These are phyloP conservation scores for Periphyllus acericola DNA, from an alignment of 2,888 invertebrate species.

Conservation along the genomic window DNA sequence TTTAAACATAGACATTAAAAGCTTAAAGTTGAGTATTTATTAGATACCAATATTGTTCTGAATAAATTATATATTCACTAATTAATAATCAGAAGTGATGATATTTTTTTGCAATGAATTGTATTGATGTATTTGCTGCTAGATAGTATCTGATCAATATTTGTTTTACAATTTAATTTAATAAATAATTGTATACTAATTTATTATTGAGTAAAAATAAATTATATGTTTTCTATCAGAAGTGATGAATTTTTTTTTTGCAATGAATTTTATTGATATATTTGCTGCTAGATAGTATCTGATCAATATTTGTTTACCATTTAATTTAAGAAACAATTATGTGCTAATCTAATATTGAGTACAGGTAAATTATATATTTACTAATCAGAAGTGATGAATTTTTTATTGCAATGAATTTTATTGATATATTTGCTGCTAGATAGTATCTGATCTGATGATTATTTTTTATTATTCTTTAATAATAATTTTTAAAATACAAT, in stretches of 20 bases:
- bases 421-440: slow-evolving; percentile 7
- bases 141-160: slow-evolving; percentile 2
- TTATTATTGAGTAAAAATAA: too few species aligned
- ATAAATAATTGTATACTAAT: too few species aligned
- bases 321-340: too few species aligned
- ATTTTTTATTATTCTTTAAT: background rate
- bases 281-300: slow-evolving; percentile 23
- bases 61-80: too few species aligned
- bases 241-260: background rate
- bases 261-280: slow-evolving; percentile 4
- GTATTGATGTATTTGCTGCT: slow-evolving; percentile 6
- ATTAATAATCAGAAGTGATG: too few species aligned
- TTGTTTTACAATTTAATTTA: background rate
- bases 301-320: too few species aligned
- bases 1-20: too few species aligned
- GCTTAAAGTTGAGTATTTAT: too few species aligned
- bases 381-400: slow-evolving; percentile 2
- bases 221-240: too few species aligned
- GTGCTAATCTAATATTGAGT: too few species aligned
- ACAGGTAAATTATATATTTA: background rate
- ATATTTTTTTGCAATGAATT: background rate
- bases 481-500: background rate
- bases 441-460: slow-evolving; percentile 20
- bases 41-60: too few species aligned
- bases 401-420: background rate